A percentile compares a stretch with the other conserved stretches of the same genome.
phyloP scores from a whole-genome alignment of 2,113 vertebrate genomes.

The Actenoides lindsayi region DNA sequence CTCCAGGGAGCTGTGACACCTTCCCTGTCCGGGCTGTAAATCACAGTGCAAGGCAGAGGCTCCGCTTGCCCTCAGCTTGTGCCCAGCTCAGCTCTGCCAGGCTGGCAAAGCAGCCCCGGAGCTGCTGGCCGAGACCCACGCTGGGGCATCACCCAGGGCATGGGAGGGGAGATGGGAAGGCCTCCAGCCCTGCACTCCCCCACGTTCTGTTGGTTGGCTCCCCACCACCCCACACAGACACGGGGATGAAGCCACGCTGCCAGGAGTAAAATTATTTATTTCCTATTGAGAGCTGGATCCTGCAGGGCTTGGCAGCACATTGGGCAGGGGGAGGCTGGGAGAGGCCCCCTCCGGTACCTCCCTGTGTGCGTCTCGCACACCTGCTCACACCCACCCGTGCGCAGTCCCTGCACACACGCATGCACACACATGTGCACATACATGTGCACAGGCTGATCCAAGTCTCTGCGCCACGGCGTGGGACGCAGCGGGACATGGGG shows the following conservation, averaged over 20 bases:
- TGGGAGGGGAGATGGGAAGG: background rate
- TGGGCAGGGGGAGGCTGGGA: background rate
- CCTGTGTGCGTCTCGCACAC: background rate
- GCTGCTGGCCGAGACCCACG: background rate
- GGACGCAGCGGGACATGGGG: fast-evolving
- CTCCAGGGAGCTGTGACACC: background rate
- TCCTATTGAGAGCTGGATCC: background rate
- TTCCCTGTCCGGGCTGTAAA: background rate
- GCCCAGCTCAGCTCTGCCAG: background rate
- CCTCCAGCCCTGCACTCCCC: background rate
- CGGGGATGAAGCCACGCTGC: background rate
- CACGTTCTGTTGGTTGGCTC: fast-evolving
- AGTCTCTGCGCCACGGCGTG: fast-evolving
- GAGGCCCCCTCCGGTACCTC: background rate
- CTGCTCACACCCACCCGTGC: fast-evolving
- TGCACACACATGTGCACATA: no score
- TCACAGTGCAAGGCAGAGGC: background rate
- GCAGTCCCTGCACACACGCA: background rate
- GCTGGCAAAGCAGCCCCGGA: fast-evolving
- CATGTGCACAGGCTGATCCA: background rate
- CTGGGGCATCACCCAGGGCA: background rate
- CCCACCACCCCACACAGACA: background rate
- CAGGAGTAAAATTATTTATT: constrained; percentile 29
- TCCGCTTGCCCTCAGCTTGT: background rate
- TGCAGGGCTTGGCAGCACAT: background rate